Evolutionary conservation across 64 coral and sea anemone genomes (phyloP), one percentile per base, ranked within the genome.

Genomic region (Stylophora pistillata): DNA sequence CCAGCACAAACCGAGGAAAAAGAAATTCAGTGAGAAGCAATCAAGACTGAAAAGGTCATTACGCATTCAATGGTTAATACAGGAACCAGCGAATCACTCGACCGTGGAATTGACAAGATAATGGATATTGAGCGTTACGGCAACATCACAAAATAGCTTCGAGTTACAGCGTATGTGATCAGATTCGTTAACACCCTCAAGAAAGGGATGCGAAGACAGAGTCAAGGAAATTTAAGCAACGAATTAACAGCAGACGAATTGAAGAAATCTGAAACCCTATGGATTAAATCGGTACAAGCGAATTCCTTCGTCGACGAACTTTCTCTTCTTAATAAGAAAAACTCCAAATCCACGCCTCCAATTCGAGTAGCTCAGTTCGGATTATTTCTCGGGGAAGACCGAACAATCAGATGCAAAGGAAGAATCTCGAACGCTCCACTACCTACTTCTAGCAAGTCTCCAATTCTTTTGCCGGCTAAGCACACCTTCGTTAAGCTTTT

Each of bases 281-380:
- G 64, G 37, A 68, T 77, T 0, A 53, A 77, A 53, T 53, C 37
- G n/a, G 74, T 54, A 54, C 74, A 77, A 53, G 11, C 64, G 7
- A 9, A 1, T 18, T 27, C 58, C 13, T 53, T 82, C 34, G 56
- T 72, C 29, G 20, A 72, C 17, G 72, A 74, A 87, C 70, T 74
- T 29, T 87, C 56, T 13, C 21, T 76, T 56, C 71, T 65, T 18
- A 28, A 65, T 26, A 2, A 55, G 69, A 88, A 76, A 74, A 33
- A 77, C 25, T 18, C 54, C 0, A 78, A 57, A 28, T 18, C 62
- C 55, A 58, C 74, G 13, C 57, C 73, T 53, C 86, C 73, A n/a
- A 58, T 88, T 53, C 21, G 74, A 77, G 62, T 59, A 76, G 18
- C 70, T 34, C 82, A 86, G 29, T 64, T 86, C 47, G 82, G 66